These are phyloP conservation scores for Tryphoninae sp. DNA, from an alignment of 2,888 invertebrate species.

Conservation along the genomic window DNA sequence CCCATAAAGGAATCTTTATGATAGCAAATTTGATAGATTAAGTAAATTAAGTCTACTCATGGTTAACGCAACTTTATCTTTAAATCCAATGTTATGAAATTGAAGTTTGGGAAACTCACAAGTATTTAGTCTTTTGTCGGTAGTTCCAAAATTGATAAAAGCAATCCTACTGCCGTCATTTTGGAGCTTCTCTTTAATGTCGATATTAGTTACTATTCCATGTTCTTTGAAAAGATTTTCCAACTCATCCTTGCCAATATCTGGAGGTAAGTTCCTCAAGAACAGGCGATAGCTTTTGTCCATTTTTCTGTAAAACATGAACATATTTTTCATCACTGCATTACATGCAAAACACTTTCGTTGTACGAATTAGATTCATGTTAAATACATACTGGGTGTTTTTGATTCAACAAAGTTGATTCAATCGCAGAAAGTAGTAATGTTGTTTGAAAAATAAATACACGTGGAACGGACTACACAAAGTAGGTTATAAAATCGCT, in stretches of 20 bases:
- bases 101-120: conserved; percentile 59
- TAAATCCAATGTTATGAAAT: background rate
- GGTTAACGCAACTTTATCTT: background rate
- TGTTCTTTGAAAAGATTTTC: conserved; percentile 62
- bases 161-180: conserved; percentile 66
- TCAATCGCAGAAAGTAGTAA: no score
- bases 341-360: no score
- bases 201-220: conserved; percentile 65
- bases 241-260: conserved; percentile 55
- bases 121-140: conserved; percentile 63
- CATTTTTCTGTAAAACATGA: conserved; percentile 53
- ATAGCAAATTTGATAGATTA: no score
- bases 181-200: conserved; percentile 67
- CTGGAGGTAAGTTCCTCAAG: conserved; percentile 65
- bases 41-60: no score
- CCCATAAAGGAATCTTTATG: no score
- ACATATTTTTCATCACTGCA: no score
- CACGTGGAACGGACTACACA: no score
- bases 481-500: no score
- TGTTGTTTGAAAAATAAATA: no score
- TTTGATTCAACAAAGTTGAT: no score
- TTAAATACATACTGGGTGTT: no score
- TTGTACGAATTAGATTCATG: no score
- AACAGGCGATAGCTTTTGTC: conserved; percentile 68
- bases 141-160: conserved; percentile 65